A percentile compares a stretch with the other conserved stretches of the same genome.
Conservation (phyloP, 2,797 vertebrate genomes). For the Cirrhinus mrigala region DNA sequence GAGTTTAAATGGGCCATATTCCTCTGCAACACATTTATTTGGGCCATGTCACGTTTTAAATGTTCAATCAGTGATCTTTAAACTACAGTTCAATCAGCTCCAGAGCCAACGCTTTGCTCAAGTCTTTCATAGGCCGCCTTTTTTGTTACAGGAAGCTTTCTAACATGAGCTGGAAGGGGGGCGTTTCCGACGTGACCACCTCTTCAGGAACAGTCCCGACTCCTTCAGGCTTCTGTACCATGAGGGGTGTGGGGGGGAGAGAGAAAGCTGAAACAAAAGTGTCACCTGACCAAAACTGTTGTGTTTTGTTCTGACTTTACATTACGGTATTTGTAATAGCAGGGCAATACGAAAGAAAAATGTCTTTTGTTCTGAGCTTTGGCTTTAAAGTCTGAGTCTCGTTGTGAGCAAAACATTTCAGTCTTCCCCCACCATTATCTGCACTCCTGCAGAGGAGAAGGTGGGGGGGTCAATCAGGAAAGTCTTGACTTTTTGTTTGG, state of each 20-base stretch:
- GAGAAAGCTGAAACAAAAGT: slow-evolving; percentile 98
- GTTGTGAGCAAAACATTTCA: slow-evolving; percentile 95
- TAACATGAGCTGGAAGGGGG: slow-evolving; percentile 77
- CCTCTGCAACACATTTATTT: slow-evolving; percentile 90
- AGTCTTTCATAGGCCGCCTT: slow-evolving; percentile 87
- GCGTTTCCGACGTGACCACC: slow-evolving; percentile 89
- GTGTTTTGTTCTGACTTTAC: slow-evolving; percentile 71
- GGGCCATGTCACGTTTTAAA: slow-evolving; percentile 86
- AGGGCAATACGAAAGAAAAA: slow-evolving; percentile 88
- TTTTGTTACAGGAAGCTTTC: slow-evolving; percentile 89
- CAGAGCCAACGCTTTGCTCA: slow-evolving; percentile 82
- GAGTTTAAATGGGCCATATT: slow-evolving; percentile 77
- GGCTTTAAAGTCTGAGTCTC: slow-evolving; percentile 99
- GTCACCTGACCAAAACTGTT: slow-evolving; percentile 95
- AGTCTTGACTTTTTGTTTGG: slow-evolving; percentile 93
- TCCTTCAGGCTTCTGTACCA: slow-evolving; percentile 97
- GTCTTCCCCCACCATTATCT: slow-evolving; percentile 91
- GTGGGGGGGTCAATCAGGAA: slow-evolving; percentile 90
- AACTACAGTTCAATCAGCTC: slow-evolving; percentile 79
- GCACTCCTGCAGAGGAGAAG: slow-evolving; percentile 96
- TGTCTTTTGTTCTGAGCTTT: slow-evolving; percentile 83
- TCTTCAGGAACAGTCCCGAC: slow-evolving; percentile 98
- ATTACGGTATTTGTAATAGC: slow-evolving; percentile 96
- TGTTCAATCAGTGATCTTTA: slow-evolving; percentile 93
- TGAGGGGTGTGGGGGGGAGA: slow-evolving; percentile 78